phyloP scores from a whole-genome alignment of 2,113 vertebrate species.

The Neolamprologus toae region DNA sequence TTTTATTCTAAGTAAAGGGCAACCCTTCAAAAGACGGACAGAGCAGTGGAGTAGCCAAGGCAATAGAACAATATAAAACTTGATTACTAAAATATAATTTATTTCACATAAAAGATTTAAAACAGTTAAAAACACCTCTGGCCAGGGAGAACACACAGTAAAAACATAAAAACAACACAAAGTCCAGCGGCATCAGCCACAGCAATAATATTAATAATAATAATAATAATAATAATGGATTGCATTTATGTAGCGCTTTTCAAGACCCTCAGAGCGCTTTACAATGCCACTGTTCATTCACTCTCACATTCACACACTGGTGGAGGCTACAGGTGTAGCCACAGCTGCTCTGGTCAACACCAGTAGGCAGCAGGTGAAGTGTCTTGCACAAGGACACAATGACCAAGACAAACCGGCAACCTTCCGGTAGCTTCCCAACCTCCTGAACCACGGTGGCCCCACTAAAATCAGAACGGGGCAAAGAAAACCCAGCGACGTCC shows the following conservation, averaged over 20 bases:
- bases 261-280: not conserved
- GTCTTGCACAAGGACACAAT: not conserved
- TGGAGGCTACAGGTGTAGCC: not conserved
- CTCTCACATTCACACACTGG: not conserved
- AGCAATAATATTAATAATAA: not conserved
- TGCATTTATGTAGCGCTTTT: rapidly evolving
- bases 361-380: not conserved
- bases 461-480: not conserved
- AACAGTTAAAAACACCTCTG: not conserved
- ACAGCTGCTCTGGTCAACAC: not conserved
- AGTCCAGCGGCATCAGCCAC: not conserved
- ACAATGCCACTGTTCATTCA: rapidly evolving
- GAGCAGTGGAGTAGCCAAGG: not conserved
- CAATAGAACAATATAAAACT: not conserved
- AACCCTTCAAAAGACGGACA: not conserved
- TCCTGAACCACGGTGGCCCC: rapidly evolving
- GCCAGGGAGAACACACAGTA: not conserved
- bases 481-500: not conserved
- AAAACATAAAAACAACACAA: not conserved
- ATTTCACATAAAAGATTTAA: not conserved
- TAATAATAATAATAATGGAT: not conserved
- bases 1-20: not conserved
- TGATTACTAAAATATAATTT: not conserved
- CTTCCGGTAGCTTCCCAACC: not conserved
- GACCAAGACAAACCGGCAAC: not conserved